Conservation (phyloP, 2,797 vertebrate genomes). For the Prunella strophiata region DNA sequence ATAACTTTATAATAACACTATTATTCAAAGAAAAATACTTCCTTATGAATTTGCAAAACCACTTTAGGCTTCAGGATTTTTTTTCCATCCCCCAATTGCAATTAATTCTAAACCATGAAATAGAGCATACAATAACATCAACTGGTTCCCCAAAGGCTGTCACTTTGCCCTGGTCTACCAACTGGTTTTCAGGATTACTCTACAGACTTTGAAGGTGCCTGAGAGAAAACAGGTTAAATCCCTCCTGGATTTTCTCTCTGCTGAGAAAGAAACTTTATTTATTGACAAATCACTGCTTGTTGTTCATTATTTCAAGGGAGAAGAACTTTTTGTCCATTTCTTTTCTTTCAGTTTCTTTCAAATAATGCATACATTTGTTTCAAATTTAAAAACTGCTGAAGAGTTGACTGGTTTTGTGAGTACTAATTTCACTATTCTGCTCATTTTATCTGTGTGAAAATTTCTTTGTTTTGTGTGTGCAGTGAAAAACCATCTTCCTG, state of each 20-base stretch:
- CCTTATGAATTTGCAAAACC: constrained; percentile 54
- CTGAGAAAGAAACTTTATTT: not conserved
- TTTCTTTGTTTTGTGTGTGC: not conserved
- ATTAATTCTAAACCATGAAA: constrained; percentile 66
- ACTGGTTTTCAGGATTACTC: not conserved
- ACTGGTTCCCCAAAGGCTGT: constrained; percentile 28
- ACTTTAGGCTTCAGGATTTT: not conserved
- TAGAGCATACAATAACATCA: constrained; percentile 11
- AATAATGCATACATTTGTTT: not conserved
- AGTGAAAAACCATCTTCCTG: not conserved
- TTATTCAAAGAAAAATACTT: constrained; percentile 68
- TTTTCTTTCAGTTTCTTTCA: not conserved
- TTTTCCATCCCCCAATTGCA: constrained; percentile 25
- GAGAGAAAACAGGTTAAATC: not conserved
- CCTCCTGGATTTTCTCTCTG: not conserved
- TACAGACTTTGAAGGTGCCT: not conserved
- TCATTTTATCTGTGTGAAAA: not conserved
- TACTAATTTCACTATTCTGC: not conserved
- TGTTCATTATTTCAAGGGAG: not conserved
- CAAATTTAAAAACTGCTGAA: not conserved
- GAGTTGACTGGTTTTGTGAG: not conserved
- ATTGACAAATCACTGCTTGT: not conserved
- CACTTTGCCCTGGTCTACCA: not conserved
- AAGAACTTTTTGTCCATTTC: not conserved
- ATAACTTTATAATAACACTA: constrained; percentile 50